Evolutionary conservation across 2,113 vertebrate species (phyloP).

Genomic region (Mustela nigripes): DNA sequence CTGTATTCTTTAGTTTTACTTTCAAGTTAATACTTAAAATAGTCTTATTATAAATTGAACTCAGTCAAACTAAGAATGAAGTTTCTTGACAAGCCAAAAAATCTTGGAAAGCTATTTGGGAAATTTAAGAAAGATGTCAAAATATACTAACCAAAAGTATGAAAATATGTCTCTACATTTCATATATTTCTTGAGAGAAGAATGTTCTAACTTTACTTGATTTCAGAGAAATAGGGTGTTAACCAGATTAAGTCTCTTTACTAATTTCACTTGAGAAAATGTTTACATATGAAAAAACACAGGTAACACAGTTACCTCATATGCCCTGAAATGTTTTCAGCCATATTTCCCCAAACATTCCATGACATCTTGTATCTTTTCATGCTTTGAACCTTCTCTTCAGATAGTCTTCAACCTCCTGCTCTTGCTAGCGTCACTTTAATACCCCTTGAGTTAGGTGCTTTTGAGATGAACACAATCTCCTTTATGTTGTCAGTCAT

Average conservation of each 20-base stretch:
- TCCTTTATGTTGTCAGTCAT: not conserved
- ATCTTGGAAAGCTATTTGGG: conserved; percentile 32
- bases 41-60: not conserved
- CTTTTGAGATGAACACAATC: not conserved
- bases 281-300: not conserved
- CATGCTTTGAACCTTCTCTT: not conserved
- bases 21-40: conserved; percentile 20
- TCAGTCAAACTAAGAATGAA: not conserved
- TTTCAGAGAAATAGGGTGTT: not conserved
- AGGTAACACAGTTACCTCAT: not conserved
- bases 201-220: not conserved
- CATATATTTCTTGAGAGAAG: not conserved
- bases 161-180: conserved; percentile 1
- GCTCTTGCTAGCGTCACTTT: not conserved
- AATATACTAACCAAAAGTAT: conserved; percentile 28
- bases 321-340: not conserved
- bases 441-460: not conserved
- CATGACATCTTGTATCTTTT: not conserved
- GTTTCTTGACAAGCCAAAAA: conserved; percentile 46
- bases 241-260: not conserved
- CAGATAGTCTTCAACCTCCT: not conserved
- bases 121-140: conserved; percentile 50
- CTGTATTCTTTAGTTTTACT: not conserved
- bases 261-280: not conserved
- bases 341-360: not conserved